phyloP scores from a whole-genome alignment of 2,797 vertebrate genomes.

The Anolis apletophallus region DNA sequence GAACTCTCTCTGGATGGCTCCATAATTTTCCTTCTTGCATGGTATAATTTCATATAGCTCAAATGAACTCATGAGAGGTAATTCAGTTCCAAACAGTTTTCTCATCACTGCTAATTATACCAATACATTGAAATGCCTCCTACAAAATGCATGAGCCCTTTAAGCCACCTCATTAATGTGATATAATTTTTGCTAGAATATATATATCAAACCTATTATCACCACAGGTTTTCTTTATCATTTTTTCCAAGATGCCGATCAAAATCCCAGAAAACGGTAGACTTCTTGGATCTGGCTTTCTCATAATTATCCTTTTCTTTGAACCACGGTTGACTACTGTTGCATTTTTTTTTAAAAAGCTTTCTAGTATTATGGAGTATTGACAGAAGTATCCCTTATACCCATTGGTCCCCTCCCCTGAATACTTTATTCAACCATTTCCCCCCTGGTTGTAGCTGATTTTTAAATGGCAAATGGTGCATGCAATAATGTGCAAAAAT shows the following conservation, averaged over 20 bases:
- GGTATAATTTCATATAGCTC: constrained; percentile 87
- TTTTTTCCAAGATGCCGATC: constrained; percentile 78
- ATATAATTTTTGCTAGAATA: constrained; percentile 91
- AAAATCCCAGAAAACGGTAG: constrained; percentile 78
- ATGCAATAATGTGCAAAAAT: constrained; percentile 86
- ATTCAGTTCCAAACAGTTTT: constrained; percentile 93
- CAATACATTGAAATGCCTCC: constrained; percentile 92
- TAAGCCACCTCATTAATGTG: constrained; percentile 90
- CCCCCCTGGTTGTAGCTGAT: constrained; percentile 74
- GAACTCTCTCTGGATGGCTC: constrained; percentile 87
- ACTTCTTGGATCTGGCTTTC: constrained; percentile 72
- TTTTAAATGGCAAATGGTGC: constrained; percentile 85
- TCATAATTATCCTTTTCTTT: constrained; percentile 82
- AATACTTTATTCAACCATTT: constrained; percentile 78
- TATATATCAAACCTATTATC: constrained; percentile 93
- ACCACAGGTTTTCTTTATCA: constrained; percentile 81
- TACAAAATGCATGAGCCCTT: constrained; percentile 92
- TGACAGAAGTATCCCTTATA: constrained; percentile 67
- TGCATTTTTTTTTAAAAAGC: constrained; percentile 63
- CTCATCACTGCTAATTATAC: constrained; percentile 96
- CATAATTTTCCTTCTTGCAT: constrained; percentile 88
- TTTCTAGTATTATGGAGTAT: constrained; percentile 57
- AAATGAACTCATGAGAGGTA: constrained; percentile 92
- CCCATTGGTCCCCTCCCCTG: constrained; percentile 51
- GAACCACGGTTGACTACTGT: constrained; percentile 75